phyloP scores from a whole-genome alignment of 1,140 invertebrate genomes.

The Drosophila asahinai region DNA sequence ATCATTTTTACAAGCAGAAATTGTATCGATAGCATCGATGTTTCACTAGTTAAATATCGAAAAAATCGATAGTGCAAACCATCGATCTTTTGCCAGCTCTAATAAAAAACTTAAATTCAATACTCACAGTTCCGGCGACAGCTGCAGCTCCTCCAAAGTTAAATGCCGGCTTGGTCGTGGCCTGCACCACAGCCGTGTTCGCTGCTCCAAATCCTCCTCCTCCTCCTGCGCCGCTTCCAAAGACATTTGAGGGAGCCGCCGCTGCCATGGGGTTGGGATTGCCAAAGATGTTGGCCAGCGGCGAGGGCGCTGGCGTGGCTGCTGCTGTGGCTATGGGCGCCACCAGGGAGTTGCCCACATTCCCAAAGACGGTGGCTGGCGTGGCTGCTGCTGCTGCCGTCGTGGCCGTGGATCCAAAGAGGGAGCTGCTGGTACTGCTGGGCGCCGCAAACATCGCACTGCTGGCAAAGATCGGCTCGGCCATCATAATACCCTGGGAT shows the following conservation, averaged over 20 bases:
- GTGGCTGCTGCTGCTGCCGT: slow-evolving; percentile 30
- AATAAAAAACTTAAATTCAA: too few relatives aligned
- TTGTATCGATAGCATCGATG: too few relatives aligned
- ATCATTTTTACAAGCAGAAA: too few relatives aligned
- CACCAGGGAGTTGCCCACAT: slow-evolving; percentile 37
- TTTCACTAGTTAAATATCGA: too few relatives aligned
- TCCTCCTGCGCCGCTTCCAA: slow-evolving; percentile 30
- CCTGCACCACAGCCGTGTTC: slow-evolving; percentile 2
- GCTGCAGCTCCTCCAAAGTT: slow-evolving; percentile 52
- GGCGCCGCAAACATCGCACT: slow-evolving; percentile 19
- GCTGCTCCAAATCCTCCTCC: slow-evolving; percentile 31
- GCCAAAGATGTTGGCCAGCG: slow-evolving; percentile 44
- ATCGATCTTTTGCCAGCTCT: too few relatives aligned
- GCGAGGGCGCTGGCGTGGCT: slow-evolving; percentile 2
- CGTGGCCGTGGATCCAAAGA: slow-evolving; percentile 50
- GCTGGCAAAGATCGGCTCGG: slow-evolving; percentile 25
- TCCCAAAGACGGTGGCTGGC: slow-evolving; percentile 17
- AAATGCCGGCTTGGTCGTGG: slow-evolving; percentile 52
- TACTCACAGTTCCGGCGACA: slow-evolving; percentile 45
- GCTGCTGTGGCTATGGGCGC: slow-evolving; percentile 1
- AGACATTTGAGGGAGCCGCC: not conserved
- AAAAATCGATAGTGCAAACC: too few relatives aligned
- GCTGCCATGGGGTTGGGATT: slow-evolving; percentile 26
- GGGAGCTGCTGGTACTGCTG: slow-evolving; percentile 30
- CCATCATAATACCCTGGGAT: slow-evolving; percentile 1